Evolutionary conservation across 2,113 vertebrate genomes (phyloP), one percentile per base, ranked within the genome.

Genomic region (Meriones unguiculatus): DNA sequence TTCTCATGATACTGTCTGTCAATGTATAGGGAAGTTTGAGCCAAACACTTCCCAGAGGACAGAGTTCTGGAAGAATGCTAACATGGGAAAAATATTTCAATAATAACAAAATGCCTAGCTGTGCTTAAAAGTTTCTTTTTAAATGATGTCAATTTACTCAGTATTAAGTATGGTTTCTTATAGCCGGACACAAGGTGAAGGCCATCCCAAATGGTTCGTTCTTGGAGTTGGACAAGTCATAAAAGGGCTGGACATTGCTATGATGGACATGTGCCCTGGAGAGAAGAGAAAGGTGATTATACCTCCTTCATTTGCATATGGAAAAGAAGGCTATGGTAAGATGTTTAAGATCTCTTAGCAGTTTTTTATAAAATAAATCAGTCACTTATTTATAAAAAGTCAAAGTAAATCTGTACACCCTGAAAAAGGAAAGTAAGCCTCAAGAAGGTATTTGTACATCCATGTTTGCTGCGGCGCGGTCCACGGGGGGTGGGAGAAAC

Each of bases 191-290:
- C 99, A 99, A 97, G 99, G 99, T 94, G 96, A 98, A 35, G 99
- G 99, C 4, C 99, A 99, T 94, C 99, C 99, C 38, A 99, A 99
- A 97, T 99, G 99, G 99, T 99, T 99, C 92, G 99, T 99, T 89
- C 98, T 99, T 97, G 99, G 99, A 59, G 99, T 99, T 24, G 99
- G 99, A 90, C 99, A 99, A 96, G 99, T 99, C 86, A 99, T 99
- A 97, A 99, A 99, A 96, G 99, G 99, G 57, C 98, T 99, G 18
- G 99, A 99, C 95, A 97, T 99, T 59, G 99, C 99, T 54, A 99
- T 99, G 99, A 97, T 98, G 97, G 98, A 98, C 67, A 99, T 99
- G 99, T 99, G 99, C 98, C 98, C 98, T 38, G 99, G 99, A 97
- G 99, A 99, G 97, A 99, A 99, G 97, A 97, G 99, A 30, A 99